Conservation (phyloP, 2,888 invertebrate genomes). For the Podabrus alpinus region DNA sequence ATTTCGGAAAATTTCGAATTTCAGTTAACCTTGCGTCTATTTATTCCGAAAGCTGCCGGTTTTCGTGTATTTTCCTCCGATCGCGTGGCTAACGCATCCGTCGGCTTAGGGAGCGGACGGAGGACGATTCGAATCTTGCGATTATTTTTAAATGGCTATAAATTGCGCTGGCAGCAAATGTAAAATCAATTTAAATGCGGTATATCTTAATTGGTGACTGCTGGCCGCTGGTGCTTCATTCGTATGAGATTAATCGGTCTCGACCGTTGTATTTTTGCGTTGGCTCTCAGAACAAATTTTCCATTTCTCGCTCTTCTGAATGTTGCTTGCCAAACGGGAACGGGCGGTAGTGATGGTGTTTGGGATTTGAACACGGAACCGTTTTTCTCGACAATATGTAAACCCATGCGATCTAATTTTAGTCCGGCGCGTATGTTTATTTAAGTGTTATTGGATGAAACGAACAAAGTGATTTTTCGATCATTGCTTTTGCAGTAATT, state of each 20-base stretch:
- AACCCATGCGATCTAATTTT: background rate
- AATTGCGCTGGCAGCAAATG: background rate
- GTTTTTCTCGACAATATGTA: background rate
- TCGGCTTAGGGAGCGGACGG: background rate
- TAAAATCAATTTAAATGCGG: background rate
- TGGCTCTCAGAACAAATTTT: background rate
- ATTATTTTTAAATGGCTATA: background rate
- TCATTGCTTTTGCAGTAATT: constrained; percentile 1
- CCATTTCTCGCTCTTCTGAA: background rate
- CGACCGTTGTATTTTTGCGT: background rate
- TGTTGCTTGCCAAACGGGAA: background rate
- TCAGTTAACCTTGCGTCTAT: background rate
- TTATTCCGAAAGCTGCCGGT: background rate
- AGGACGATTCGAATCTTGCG: background rate
- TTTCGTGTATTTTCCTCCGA: too few relatives aligned
- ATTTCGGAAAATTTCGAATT: background rate
- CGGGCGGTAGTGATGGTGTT: background rate
- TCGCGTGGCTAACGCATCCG: too few relatives aligned
- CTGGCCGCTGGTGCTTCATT: background rate
- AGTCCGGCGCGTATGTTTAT: background rate
- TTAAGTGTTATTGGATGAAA: background rate
- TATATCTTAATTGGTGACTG: background rate
- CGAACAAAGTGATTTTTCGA: background rate
- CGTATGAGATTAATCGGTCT: background rate
- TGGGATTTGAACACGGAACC: background rate